These are phyloP conservation scores for Phalacrocorax aristotelis DNA, from an alignment of 2,113 vertebrate genomes.

Conservation along the genomic window DNA sequence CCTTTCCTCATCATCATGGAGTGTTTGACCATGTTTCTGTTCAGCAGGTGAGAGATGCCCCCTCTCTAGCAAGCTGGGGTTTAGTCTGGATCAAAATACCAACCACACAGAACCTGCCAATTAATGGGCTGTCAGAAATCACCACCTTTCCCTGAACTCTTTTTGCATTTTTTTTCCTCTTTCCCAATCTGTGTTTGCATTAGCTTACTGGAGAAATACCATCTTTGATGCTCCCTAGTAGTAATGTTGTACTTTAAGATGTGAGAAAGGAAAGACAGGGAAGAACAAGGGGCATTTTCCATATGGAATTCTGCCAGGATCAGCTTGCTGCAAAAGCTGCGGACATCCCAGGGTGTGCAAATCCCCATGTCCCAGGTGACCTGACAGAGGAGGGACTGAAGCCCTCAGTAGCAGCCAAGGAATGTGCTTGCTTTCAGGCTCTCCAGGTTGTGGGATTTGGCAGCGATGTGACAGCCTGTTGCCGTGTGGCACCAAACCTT, in stretches of 20 bases:
- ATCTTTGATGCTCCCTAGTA: not conserved
- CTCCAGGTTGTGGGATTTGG: not conserved
- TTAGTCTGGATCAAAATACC: not conserved
- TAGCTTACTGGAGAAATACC: conserved; percentile 17
- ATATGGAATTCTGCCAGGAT: not conserved
- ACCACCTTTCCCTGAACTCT: not conserved
- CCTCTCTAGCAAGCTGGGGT: not conserved
- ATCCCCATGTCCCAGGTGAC: not conserved
- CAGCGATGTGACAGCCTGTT: not conserved
- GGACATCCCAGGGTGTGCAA: not conserved
- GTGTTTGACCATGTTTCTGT: not conserved
- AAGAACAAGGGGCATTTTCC: not conserved
- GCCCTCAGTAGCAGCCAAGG: not conserved
- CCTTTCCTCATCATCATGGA: not conserved
- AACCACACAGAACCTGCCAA: not conserved
- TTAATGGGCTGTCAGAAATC: not conserved
- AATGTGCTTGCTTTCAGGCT: not conserved
- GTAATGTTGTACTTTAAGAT: not conserved
- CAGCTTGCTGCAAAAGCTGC: not conserved
- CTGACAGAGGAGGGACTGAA: not conserved
- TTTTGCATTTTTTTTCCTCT: not conserved
- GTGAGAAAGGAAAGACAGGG: not conserved
- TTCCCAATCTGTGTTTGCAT: not conserved
- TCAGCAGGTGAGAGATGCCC: not conserved
- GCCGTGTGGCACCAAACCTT: not conserved